Base-by-base conservation (phyloP, 2,113 vertebrate genomes). In the Opisthocomus hoazin region DNA sequence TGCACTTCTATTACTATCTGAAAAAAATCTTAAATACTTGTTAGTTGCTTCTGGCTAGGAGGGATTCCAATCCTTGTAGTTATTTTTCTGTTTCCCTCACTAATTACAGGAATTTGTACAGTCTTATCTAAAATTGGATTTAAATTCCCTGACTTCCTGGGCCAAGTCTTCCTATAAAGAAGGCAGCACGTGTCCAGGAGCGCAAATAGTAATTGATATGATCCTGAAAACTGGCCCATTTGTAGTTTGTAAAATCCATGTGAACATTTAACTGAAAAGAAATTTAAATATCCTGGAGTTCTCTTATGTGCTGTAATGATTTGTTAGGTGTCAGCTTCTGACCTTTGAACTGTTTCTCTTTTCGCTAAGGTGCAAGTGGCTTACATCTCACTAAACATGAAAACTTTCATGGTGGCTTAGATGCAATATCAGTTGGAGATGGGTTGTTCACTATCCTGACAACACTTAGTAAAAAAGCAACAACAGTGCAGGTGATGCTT, bases 371-470 rank as follows among this genome's bases (percentile, higher is more conserved):
- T 78, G 99, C 99, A 69, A 99, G 99, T 90, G 99, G 99, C 57
- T 98, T 99, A 87, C 99, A 99, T 97, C 98, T 99, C 77, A 99
- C 99, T 93, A 99, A 99, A 96, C 99, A 99, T 48, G 99, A 99
- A 96, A 99, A 99, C 79, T 99, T 99, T 84, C 99, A 99, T 32
- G 99, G 99, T 20, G 99, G 99, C 11, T 98, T 99, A 94, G 99
- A 99, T 93, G 99, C 99, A 71, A 99, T 99, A 97, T 99, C 99
- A 4, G 99, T 99, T 91, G 99, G 99, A 16, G 99, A 99, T 46
- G 99, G 99, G 68, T 98, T 99, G 45, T 99, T 99, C 95, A 99
- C 99, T 90, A 99, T 99, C 97, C 97, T 99, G 86, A 99, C 99
- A 87, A 99, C 99, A 0, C 99, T 99, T 63, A 99, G 99, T 97